These are phyloP conservation scores for Zoanthus sansibaricus DNA, from an alignment of 92 coral and sea anemone species.

Conservation along the genomic window DNA sequence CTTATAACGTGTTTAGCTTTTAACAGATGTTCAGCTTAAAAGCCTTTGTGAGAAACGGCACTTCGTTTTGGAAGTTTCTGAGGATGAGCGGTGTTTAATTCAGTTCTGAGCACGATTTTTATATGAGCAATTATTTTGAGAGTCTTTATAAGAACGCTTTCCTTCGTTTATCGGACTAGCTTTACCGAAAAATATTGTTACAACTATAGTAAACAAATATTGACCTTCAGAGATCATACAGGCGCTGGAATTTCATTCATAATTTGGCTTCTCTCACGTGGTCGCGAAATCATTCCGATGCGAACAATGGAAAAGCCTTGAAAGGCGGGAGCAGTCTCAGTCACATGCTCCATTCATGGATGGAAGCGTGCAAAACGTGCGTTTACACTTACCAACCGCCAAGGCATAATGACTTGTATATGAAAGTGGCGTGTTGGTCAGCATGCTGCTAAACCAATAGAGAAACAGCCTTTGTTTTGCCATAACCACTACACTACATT, in stretches of 20 bases:
- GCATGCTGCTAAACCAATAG: constrained; percentile 40
- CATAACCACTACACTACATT: constrained; percentile 36
- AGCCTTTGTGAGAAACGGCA: neutral
- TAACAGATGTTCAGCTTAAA: neutral
- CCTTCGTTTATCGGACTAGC: neutral
- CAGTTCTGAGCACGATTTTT: neutral
- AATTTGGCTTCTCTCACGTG: constrained; percentile 33
- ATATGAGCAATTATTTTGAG: neutral
- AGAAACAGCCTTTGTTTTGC: constrained; percentile 13
- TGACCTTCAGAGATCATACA: constrained; percentile 4
- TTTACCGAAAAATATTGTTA: neutral
- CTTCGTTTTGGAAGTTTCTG: neutral
- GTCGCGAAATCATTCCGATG: constrained; percentile 46
- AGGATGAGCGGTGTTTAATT: neutral
- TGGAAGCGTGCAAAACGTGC: constrained; percentile 77
- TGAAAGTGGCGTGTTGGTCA: constrained; percentile 78
- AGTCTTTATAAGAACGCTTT: neutral
- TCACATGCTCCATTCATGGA: constrained; percentile 38
- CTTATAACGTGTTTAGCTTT: constrained; percentile 1
- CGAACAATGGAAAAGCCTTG: constrained; percentile 37
- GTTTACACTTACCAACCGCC: constrained; percentile 82
- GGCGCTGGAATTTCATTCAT: constrained; percentile 51
- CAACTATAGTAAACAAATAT: constrained; percentile 17
- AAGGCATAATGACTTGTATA: constrained; percentile 75
- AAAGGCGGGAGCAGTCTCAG: constrained; percentile 34